phyloP scores from a whole-genome alignment of 2,113 vertebrate genomes.

The Labeo catla region DNA sequence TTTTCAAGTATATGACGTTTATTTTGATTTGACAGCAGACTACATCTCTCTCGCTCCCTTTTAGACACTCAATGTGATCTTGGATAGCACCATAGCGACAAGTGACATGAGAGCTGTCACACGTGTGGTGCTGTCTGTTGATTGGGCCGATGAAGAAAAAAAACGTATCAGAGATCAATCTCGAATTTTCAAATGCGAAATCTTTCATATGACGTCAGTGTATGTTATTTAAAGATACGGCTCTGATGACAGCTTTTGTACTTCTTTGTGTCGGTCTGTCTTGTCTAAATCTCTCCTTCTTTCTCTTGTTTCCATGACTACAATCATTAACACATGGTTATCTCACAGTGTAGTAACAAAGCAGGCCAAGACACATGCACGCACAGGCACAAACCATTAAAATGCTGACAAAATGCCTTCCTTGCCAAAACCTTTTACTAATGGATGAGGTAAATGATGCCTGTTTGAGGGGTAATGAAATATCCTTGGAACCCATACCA shows the following conservation, averaged over 20 bases:
- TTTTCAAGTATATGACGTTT: background rate
- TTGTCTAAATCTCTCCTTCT: constrained; percentile 29
- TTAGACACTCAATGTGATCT: background rate
- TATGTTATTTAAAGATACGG: constrained; percentile 11
- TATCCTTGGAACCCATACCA: background rate
- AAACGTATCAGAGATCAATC: background rate
- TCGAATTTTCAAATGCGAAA: background rate
- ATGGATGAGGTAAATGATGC: constrained; percentile 24
- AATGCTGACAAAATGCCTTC: constrained; percentile 38
- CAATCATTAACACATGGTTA: constrained; percentile 48
- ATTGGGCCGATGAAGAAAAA: background rate
- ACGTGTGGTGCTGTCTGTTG: constrained; percentile 8
- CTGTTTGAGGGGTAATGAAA: constrained; percentile 20
- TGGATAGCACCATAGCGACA: constrained; percentile 36
- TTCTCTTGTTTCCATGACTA: constrained; percentile 47
- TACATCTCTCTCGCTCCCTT: background rate
- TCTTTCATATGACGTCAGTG: background rate
- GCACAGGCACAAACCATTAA: constrained; percentile 32
- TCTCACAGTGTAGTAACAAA: constrained; percentile 44
- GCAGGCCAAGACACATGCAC: constrained; percentile 18
- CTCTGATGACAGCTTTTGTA: constrained; percentile 23
- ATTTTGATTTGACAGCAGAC: constrained; percentile 6
- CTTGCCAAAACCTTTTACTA: constrained; percentile 39
- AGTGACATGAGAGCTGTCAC: constrained; percentile 58
- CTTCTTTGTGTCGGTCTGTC: constrained; percentile 32